Percentiles rank a stretch among this genome's conserved stretches.
phyloP scores from a whole-genome alignment of 2,888 invertebrate genomes.

The Leptura quadrifasciata region DNA sequence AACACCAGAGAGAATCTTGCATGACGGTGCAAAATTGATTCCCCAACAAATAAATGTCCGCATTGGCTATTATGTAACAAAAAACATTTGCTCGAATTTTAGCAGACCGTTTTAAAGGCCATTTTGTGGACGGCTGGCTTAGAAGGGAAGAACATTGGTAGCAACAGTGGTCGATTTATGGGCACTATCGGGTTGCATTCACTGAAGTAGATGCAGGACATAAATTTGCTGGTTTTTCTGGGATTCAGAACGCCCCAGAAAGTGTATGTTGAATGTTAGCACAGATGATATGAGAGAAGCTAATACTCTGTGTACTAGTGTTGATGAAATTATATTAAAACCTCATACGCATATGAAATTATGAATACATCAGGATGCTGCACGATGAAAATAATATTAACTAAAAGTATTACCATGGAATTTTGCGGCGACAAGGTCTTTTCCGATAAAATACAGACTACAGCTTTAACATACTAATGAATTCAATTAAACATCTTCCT shows the following conservation, averaged over 20 bases:
- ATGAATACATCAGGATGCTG: too few species aligned
- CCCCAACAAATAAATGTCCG: background rate
- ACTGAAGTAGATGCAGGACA: constrained; percentile 38
- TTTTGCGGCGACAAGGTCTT: too few species aligned
- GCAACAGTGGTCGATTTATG: constrained; percentile 44
- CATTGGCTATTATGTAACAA: background rate
- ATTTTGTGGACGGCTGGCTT: constrained; percentile 5
- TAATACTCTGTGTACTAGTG: background rate
- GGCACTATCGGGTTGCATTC: constrained; percentile 43
- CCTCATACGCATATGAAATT: too few species aligned
- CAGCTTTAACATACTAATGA: too few species aligned
- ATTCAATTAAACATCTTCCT: too few species aligned
- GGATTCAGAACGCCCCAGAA: constrained; percentile 19
- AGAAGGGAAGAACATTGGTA: constrained; percentile 20
- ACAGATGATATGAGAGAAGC: background rate
- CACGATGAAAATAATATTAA: too few species aligned
- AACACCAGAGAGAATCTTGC: background rate
- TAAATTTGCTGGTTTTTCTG: constrained; percentile 44
- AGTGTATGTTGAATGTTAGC: constrained; percentile 27
- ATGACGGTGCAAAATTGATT: background rate
- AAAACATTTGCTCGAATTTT: background rate
- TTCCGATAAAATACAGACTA: too few species aligned
- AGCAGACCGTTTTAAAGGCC: constrained; percentile 15
- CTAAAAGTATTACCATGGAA: too few species aligned
- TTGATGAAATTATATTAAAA: too few species aligned